Evolutionary conservation across 2,888 invertebrate species (phyloP).

Genomic region (Scelioninae gen. 2): DNA sequence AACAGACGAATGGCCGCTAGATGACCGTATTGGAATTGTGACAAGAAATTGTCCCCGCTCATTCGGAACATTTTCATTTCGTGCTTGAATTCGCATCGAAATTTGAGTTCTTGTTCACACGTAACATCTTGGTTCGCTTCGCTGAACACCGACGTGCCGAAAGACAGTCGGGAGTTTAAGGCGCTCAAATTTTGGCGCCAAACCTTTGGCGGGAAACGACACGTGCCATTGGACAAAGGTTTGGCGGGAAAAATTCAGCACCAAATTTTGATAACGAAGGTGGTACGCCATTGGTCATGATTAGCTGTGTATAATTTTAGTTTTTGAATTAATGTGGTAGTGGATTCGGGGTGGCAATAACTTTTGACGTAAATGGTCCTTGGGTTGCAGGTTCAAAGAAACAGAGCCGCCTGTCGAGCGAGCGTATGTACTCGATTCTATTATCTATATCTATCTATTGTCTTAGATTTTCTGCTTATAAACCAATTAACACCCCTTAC

Average conservation of each 20-base stretch:
- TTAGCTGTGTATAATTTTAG: slow-evolving; percentile 70
- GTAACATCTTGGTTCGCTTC: slow-evolving; percentile 21
- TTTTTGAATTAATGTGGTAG: slow-evolving; percentile 56
- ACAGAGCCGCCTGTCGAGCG: slow-evolving; percentile 88
- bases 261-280: too few species aligned
- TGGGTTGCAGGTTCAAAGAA: slow-evolving; percentile 89
- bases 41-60: slow-evolving; percentile 25
- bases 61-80: slow-evolving; percentile 48
- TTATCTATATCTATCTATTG: slow-evolving; percentile 72
- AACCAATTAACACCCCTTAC: slow-evolving; percentile 62
- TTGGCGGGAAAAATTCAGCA: slow-evolving; percentile 29
- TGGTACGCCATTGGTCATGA: slow-evolving; percentile 25
- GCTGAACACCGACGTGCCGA: not conserved
- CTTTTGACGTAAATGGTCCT: slow-evolving; percentile 71
- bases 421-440: slow-evolving; percentile 85
- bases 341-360: slow-evolving; percentile 66
- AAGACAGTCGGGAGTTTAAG: too few species aligned
- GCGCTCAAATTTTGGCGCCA: not conserved
- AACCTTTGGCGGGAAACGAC: slow-evolving; percentile 2
- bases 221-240: not conserved
- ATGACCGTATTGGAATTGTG: slow-evolving; percentile 9
- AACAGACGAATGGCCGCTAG: slow-evolving; percentile 34
- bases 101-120: slow-evolving; percentile 34
- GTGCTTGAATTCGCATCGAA: slow-evolving; percentile 41
- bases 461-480: slow-evolving; percentile 62